Percentiles rank a stretch among this genome's conserved stretches.
Conservation (phyloP, 2,113 vertebrate genomes). For the Alligator sinensis region DNA sequence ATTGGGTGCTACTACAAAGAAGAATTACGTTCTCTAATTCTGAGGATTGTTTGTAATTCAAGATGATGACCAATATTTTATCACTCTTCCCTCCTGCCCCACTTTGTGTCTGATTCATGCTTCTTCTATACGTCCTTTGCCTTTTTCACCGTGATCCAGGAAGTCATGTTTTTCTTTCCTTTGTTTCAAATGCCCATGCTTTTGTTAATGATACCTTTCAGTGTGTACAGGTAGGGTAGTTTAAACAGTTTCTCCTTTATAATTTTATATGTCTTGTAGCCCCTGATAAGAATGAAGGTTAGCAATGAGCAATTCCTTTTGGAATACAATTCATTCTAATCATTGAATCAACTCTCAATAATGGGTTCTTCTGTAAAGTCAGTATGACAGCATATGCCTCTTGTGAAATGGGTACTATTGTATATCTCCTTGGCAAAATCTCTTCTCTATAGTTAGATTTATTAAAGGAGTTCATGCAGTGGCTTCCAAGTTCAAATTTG, state of each 20-base stretch:
- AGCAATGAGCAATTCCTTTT: neutral
- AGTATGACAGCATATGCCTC: neutral
- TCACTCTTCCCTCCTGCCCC: neutral
- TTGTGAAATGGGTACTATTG: neutral
- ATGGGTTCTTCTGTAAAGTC: neutral
- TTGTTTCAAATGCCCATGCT: neutral
- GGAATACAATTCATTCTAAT: neutral
- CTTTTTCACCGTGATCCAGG: neutral
- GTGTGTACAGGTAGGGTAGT: neutral
- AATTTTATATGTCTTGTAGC: neutral
- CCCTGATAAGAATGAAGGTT: neutral
- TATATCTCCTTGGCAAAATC: neutral
- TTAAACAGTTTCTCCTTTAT: neutral
- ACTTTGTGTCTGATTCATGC: neutral
- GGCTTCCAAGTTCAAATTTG: rapidly evolving
- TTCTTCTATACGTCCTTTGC: neutral
- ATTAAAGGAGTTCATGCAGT: neutral
- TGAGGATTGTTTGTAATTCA: neutral
- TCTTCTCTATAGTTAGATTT: neutral
- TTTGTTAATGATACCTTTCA: neutral
- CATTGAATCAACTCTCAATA: neutral
- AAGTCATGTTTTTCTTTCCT: neutral
- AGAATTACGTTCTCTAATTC: neutral
- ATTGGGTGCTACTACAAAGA: neutral
- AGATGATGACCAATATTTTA: neutral